Base-by-base conservation (phyloP, 1,140 invertebrate genomes). In the Leucophenga varia region DNA sequence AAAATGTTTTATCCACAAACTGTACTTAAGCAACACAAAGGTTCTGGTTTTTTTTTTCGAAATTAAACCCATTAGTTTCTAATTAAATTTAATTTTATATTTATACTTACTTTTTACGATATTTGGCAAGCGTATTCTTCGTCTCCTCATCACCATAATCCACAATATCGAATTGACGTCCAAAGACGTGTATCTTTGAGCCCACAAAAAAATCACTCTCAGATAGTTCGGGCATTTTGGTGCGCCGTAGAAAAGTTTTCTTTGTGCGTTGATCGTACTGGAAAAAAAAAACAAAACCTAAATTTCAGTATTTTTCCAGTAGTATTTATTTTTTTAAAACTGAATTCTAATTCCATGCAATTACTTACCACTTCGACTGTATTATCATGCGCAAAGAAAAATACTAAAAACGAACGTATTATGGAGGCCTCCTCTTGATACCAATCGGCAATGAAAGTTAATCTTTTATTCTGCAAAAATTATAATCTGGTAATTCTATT, bases 371-470 rank as follows among this genome's bases (percentile, higher is more conserved):
- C 79, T 81, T 93, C 89, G 28, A 91, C 77, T 8, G 86, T 84
- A 48, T 84, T 82, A 70, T 92, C 89, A 21, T 75, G 77, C 13
- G 83, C 81, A 78, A 85, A 90, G 75, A 83, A 93, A 57, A 85
- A 85, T 38, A 93, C 75, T 61, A 86, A 81, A 73, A 89, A 93
- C 52, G 83, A 82, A 54, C 85, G 84, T 14, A 84, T 76, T 3
- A 89, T 75, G 38, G 81, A 83, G 1, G 90, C 84, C 58, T 87
- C 81, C 55, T 83, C 80, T 59, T 93, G 90, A 63, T 86, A 90
- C 90, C 90, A 94, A 76, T 93, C 89, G 14, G 85, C 86, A 52
- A 86, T 78, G 77, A 93, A 92, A 12, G 78, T 52, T 17, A 74
- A 36, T 3, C 70, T 55, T 4, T 36, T 30, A 18, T 43, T 43